Evolutionary conservation across 2,888 invertebrate genomes (phyloP).

Genomic region (Catocala nupta): DNA sequence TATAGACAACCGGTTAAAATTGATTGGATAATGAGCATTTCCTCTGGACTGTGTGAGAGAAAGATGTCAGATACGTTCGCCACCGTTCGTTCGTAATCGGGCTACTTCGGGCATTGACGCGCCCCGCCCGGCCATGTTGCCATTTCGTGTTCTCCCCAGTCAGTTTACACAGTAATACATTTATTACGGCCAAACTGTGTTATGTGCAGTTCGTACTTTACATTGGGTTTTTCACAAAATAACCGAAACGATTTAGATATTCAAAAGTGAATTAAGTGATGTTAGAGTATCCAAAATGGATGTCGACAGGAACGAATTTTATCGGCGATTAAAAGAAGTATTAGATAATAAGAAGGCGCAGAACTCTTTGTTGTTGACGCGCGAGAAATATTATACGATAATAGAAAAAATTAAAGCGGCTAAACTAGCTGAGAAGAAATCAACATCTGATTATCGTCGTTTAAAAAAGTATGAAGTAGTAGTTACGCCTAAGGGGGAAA

Average conservation of each 20-base stretch:
- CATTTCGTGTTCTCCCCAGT: slow-evolving; percentile 51
- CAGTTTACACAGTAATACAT: slow-evolving; percentile 38
- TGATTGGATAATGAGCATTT: slow-evolving; percentile 36
- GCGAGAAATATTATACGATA: slow-evolving; percentile 56
- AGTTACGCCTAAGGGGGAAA: slow-evolving; percentile 58
- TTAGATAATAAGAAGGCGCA: slow-evolving; percentile 51
- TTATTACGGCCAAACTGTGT: slow-evolving; percentile 16
- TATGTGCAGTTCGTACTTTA: slow-evolving; percentile 14
- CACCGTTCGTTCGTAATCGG: slow-evolving; percentile 55
- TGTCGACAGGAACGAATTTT: slow-evolving; percentile 62
- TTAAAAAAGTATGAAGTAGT: slow-evolving; percentile 62
- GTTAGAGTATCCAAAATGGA: slow-evolving; percentile 22
- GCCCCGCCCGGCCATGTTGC: slow-evolving; percentile 35
- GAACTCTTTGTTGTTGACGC: slow-evolving; percentile 61
- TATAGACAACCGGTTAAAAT: slow-evolving; percentile 33
- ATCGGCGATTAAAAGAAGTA: slow-evolving; percentile 55
- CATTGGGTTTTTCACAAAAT: slow-evolving; percentile 29
- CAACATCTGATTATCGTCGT: slow-evolving; percentile 62
- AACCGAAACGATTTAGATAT: slow-evolving; percentile 21
- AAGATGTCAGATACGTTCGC: slow-evolving; percentile 48
- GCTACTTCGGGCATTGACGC: slow-evolving; percentile 52
- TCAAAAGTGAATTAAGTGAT: slow-evolving; percentile 18
- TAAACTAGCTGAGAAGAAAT: slow-evolving; percentile 51
- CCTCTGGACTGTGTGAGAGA: slow-evolving; percentile 21
- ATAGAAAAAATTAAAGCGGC: slow-evolving; percentile 63